Base-by-base conservation (phyloP, 2,797 vertebrate genomes). In the Merluccius polli region DNA sequence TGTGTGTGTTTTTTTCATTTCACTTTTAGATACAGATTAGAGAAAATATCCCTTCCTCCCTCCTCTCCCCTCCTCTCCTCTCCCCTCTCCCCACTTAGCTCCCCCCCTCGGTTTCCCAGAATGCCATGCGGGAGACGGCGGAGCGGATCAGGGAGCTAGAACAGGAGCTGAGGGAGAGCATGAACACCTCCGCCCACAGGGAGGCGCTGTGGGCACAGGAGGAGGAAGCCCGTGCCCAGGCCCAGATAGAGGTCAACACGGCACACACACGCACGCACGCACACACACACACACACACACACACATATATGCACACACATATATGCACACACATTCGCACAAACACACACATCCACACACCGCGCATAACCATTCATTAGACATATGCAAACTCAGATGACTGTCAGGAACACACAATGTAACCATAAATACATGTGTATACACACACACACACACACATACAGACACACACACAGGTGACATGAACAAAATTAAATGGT, bases 171-270 rank as follows among this genome's bases (percentile, higher is more conserved):
- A 91, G 87, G 76, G 92, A 94, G 59, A 94, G 91, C 88, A 91
- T 92, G 91, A 91, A 88, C 87, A 93, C 88, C 75, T 91, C 91
- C 0, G 85, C 93, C 44, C 93, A 92, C 81, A 92, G 91, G 82
- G 93, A 94, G 86, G 79, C 87, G 79, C 89, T 93, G 74, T 92
- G 92, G 91, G 91, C 87, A 0, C 91, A 93, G 83, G 92, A 95
- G 86, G 93, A 94, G 85, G 75, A 85, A 1, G 85, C 85, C 8
- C 91, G 90, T 12, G 79, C 83, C 84, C 88, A 91, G 86, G 91
- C 92, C 72, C 92, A 92, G 76, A 89, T 81, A 89, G 84, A 93
- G 93, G 92, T 93, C 84, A 31, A 88, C 75, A 24, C 52, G 63
- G 80, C 74, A 52, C 74, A 67, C 75, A 75, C 67, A 33, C 27